Percentiles rank a stretch among this genome's conserved stretches.
Evolutionary conservation across 2,797 vertebrate species (phyloP).

Genomic region (Urophycis tenuis): DNA sequence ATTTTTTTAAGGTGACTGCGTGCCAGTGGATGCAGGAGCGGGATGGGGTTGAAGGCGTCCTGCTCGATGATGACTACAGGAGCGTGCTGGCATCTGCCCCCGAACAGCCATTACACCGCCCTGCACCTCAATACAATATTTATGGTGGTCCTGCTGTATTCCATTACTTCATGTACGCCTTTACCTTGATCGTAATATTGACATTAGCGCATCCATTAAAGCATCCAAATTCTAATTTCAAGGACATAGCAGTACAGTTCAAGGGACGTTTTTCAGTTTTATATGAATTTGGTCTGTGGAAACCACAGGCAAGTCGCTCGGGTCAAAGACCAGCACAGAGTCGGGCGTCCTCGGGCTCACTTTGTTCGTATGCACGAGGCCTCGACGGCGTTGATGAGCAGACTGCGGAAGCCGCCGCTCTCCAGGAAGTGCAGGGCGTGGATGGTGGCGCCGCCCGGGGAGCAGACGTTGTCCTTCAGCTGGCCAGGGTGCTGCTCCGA

Average conservation of each 20-base stretch:
- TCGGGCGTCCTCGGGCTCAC: slow-evolving; percentile 42
- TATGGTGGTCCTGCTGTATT: neutral
- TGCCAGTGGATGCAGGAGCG: neutral
- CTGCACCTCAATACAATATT: neutral
- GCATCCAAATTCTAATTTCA: neutral
- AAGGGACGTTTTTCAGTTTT: no score
- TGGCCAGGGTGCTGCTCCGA: slow-evolving; percentile 82
- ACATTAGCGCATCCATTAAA: neutral
- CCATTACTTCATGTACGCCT: neutral
- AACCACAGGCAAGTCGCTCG: no score
- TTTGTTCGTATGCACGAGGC: slow-evolving; percentile 80
- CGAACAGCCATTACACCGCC: neutral
- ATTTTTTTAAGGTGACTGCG: neutral
- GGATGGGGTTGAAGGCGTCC: neutral
- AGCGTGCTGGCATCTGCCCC: no score
- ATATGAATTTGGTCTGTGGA: no score
- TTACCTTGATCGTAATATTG: neutral
- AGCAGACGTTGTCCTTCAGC: slow-evolving; percentile 85
- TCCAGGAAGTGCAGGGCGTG: slow-evolving; percentile 82
- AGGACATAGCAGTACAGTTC: neutral
- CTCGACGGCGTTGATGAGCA: slow-evolving; percentile 86
- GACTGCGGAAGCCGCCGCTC: slow-evolving; percentile 81
- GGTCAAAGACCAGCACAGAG: no score
- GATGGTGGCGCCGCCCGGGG: slow-evolving; percentile 82
- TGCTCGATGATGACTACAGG: no score